These are phyloP conservation scores for Sceliomorpha sp. DNA, from an alignment of 2,888 invertebrate genomes.

Conservation along the genomic window DNA sequence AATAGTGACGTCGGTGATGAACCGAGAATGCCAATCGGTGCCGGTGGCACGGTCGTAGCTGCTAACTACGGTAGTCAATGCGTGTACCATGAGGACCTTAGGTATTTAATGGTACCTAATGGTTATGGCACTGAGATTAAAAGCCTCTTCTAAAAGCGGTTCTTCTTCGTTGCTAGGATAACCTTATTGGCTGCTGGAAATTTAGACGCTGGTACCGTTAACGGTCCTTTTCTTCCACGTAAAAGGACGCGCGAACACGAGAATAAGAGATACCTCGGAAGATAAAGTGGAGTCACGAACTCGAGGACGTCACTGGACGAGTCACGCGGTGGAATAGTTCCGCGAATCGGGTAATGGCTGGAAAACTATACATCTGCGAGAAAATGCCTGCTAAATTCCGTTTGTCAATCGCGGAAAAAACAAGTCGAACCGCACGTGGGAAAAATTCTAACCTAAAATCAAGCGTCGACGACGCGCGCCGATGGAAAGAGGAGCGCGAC, in stretches of 20 bases:
- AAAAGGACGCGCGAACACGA: slow-evolving; percentile 65
- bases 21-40: slow-evolving; percentile 50
- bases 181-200: slow-evolving; percentile 64
- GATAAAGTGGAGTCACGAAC: slow-evolving; percentile 59
- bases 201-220: slow-evolving; percentile 70
- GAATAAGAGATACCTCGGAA: slow-evolving; percentile 64
- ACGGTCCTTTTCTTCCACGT: slow-evolving; percentile 59
- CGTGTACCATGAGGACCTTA: slow-evolving; percentile 64
- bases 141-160: slow-evolving; percentile 58
- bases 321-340: slow-evolving; percentile 57
- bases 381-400: slow-evolving; percentile 57
- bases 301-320: slow-evolving; percentile 58
- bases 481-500: too few species aligned
- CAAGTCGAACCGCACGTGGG: slow-evolving; percentile 47
- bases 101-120: slow-evolving; percentile 68
- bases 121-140: slow-evolving; percentile 64
- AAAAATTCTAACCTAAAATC: slow-evolving; percentile 39
- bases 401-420: slow-evolving; percentile 59
- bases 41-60: slow-evolving; percentile 33
- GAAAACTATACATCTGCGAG: slow-evolving; percentile 57
- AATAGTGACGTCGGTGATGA: slow-evolving; percentile 44
- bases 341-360: slow-evolving; percentile 57
- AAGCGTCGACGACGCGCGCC: too few species aligned
- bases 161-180: slow-evolving; percentile 64
- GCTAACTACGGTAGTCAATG: slow-evolving; percentile 63